Conservation (phyloP, 2,113 vertebrate species). For the Jaculus jaculus region DNA sequence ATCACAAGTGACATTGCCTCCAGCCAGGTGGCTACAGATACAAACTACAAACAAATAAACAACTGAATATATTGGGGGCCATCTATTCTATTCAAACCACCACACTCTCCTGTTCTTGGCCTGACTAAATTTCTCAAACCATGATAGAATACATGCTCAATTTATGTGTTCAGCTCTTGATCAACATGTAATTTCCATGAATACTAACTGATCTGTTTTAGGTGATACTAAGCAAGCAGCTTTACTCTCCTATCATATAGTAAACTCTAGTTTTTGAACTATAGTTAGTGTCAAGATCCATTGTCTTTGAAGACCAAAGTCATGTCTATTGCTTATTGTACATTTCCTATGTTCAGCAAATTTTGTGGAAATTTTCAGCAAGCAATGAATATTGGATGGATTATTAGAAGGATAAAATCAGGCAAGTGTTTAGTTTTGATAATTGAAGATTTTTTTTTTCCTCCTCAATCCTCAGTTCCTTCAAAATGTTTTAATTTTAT, state of each 20-base stretch:
- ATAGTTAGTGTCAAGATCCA: neutral
- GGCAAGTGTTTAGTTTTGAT: neutral
- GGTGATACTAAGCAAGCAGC: neutral
- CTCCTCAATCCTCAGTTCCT: fast-evolving
- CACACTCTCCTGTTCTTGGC: too few relatives aligned
- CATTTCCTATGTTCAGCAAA: neutral
- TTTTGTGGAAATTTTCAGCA: neutral
- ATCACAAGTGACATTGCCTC: too few relatives aligned
- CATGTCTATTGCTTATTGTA: neutral
- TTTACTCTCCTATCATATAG: fast-evolving
- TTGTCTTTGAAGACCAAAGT: neutral
- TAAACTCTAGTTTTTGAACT: neutral
- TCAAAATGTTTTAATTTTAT: slow-evolving; percentile 5
- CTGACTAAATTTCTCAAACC: too few relatives aligned
- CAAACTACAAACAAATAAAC: too few relatives aligned
- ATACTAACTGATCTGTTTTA: neutral
- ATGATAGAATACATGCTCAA: too few relatives aligned
- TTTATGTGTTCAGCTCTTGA: neutral
- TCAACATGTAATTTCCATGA: neutral
- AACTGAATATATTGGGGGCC: too few relatives aligned
- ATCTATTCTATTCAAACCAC: too few relatives aligned
- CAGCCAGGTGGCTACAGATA: too few relatives aligned
- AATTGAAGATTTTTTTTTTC: neutral
- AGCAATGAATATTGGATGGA: neutral
- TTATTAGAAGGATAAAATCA: neutral